Base-by-base conservation (phyloP, 2,888 invertebrate species). In the Sphinx pinastri region DNA sequence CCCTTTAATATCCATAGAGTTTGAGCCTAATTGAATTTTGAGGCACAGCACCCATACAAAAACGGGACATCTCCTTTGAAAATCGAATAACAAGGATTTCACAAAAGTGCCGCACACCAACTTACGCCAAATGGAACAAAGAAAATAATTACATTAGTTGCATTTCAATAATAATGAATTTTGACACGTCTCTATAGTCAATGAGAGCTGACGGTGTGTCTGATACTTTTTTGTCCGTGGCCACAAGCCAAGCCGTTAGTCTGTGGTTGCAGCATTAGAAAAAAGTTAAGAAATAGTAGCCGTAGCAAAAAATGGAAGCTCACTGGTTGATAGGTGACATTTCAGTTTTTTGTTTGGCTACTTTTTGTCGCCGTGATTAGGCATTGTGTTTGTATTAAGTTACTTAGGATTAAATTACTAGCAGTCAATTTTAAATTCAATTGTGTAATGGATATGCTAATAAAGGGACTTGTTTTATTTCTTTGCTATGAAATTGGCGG, bases 261-360 rank as follows among this genome's bases (percentile, higher is more conserved):
- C n/a, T 68, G 51, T 70, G 69, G 67, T 60, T 58, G 11, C 69
- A 68, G 19, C 16, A 6, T 31, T 51, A 68, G 70, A 74, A 63
- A 49, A 63, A 63, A 63, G 16, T n/a, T 45, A 45, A 25, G 19
- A 4, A 19, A 57, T 12, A 25, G 19, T 4, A 2, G 25, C 14
- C 8, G n/a, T 54, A 54, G 47, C 60, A 60, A 49, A 63, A 63
- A 63, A 19, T 6, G 6, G 12, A 63, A 63, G 63, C 63, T 63
- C 49, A 63, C 19, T 63, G 47, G 16, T 49, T 49, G 47, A 47
- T 47, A 19, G 49, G 19, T 19, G 63, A 63, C 19, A 49, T 49
- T 19, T 63, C 12, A 19, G 16, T 16, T 55, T 16, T 55, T 55
- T 55, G 7, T 38, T 55, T 55, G 19, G 1, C 19, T 19, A 19